Percentiles rank a stretch among this genome's conserved stretches.
Conservation (phyloP, 2,888 invertebrate genomes). For the Gymnosoma rotundatum region DNA sequence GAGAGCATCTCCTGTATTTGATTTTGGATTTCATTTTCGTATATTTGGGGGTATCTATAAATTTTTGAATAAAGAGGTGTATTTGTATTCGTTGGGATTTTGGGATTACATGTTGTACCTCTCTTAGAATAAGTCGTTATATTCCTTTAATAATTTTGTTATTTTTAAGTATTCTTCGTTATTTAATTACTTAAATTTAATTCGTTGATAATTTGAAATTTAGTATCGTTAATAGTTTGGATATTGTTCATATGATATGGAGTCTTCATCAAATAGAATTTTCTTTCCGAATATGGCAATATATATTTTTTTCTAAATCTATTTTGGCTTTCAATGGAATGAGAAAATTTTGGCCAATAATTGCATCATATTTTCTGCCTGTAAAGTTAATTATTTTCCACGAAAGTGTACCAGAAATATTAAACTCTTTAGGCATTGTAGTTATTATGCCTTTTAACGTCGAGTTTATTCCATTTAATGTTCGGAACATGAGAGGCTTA, state of each 20-base stretch:
- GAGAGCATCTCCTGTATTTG: no score
- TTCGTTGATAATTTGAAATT: no score
- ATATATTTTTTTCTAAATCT: slow-evolving; percentile 33
- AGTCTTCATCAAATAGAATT: slow-evolving; percentile 11
- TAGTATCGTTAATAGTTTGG: no score
- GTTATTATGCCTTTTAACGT: slow-evolving; percentile 41
- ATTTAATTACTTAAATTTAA: slow-evolving; percentile 36
- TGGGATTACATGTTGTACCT: slow-evolving; percentile 44
- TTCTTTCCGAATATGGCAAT: slow-evolving; percentile 30
- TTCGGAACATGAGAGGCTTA: slow-evolving; percentile 38
- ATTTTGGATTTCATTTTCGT: no score
- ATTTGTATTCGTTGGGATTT: slow-evolving; percentile 41
- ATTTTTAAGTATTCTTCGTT: slow-evolving; percentile 31
- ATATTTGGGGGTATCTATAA: no score
- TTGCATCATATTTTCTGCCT: slow-evolving; percentile 56
- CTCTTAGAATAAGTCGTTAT: slow-evolving; percentile 29
- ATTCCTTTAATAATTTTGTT: slow-evolving; percentile 35
- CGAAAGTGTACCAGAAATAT: neutral
- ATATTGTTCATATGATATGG: slow-evolving; percentile 39
- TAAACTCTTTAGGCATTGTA: slow-evolving; percentile 47
- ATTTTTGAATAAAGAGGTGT: no score
- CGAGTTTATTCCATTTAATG: slow-evolving; percentile 53
- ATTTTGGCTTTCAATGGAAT: slow-evolving; percentile 52
- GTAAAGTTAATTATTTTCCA: slow-evolving; percentile 55
- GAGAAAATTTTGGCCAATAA: slow-evolving; percentile 58